A percentile compares a stretch with the other conserved stretches of the same genome.
Conservation (phyloP, 1,140 invertebrate species). For the Argopecten irradians region DNA sequence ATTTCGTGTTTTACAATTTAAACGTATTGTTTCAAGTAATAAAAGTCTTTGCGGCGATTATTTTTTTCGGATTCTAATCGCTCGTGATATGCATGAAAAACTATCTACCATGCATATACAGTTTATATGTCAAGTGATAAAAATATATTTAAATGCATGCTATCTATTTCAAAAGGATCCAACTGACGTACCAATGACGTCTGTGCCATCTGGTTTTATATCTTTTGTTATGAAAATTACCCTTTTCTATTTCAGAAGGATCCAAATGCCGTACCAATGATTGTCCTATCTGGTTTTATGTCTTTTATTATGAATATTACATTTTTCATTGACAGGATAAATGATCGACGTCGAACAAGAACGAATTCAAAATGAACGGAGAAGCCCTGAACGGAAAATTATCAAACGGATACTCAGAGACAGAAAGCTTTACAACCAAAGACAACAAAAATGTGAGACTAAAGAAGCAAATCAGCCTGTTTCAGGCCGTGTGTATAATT, state of each 20-base stretch:
- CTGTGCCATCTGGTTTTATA: background rate
- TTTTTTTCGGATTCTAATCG: no score
- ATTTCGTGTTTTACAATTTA: no score
- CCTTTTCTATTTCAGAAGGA: background rate
- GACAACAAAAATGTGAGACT: conserved; percentile 54
- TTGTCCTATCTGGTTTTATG: background rate
- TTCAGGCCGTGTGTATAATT: conserved; percentile 73
- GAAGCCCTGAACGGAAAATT: background rate
- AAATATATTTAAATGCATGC: no score
- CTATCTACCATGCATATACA: no score
- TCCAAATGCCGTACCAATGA: no score
- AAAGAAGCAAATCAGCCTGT: conserved; percentile 69
- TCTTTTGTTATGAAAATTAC: background rate
- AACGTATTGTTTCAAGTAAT: no score
- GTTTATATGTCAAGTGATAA: no score
- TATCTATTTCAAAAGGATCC: no score
- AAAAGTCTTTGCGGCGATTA: no score
- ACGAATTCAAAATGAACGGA: conserved; percentile 6
- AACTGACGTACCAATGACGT: no score
- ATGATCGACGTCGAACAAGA: background rate
- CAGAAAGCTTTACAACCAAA: background rate
- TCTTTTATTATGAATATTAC: background rate
- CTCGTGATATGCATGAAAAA: no score
- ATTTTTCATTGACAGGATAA: background rate
- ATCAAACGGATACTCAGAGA: background rate